Evolutionary conservation across 2,797 vertebrate genomes (phyloP).

Genomic region (Cetoscarus ocellatus): DNA sequence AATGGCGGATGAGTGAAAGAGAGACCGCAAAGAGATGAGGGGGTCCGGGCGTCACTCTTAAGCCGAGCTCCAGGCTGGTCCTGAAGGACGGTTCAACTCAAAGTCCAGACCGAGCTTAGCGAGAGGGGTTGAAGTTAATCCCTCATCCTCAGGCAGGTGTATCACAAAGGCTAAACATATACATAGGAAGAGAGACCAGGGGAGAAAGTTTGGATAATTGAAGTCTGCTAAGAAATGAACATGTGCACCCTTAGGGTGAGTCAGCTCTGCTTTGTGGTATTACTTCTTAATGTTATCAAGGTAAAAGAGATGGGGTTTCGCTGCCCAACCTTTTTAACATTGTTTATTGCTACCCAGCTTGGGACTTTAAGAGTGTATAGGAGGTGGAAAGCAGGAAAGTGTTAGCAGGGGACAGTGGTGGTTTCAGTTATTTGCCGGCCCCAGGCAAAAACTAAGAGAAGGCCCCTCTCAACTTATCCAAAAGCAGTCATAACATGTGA

Average conservation of each 20-base stretch:
- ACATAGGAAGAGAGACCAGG: conserved; percentile 78
- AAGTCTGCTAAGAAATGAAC: conserved; percentile 82
- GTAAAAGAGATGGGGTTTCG: conserved; percentile 75
- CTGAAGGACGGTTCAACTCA: conserved; percentile 80
- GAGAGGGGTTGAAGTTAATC: conserved; percentile 79
- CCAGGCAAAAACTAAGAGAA: too few relatives aligned
- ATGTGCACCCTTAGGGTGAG: conserved; percentile 73
- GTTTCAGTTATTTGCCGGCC: too few relatives aligned
- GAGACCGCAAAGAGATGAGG: conserved; percentile 59
- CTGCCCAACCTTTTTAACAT: conserved; percentile 76
- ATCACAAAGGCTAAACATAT: conserved; percentile 87
- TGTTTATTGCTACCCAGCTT: conserved; percentile 81
- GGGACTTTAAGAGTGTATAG: conserved; percentile 59
- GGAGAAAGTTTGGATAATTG: conserved; percentile 84
- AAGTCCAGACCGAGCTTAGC: conserved; percentile 76
- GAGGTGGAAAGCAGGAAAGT: conserved; percentile 40
- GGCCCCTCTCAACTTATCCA: too few relatives aligned
- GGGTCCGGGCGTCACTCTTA: conserved; percentile 68
- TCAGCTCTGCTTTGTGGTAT: conserved; percentile 75
- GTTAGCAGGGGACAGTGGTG: conserved; percentile 20
- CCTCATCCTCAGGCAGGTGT: conserved; percentile 81
- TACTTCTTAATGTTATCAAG: conserved; percentile 81
- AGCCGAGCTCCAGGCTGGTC: conserved; percentile 74
- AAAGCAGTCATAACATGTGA: too few relatives aligned
- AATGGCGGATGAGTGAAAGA: conserved; percentile 60